phyloP scores from a whole-genome alignment of 2,113 vertebrate species.

The Bujurquina vittata region DNA sequence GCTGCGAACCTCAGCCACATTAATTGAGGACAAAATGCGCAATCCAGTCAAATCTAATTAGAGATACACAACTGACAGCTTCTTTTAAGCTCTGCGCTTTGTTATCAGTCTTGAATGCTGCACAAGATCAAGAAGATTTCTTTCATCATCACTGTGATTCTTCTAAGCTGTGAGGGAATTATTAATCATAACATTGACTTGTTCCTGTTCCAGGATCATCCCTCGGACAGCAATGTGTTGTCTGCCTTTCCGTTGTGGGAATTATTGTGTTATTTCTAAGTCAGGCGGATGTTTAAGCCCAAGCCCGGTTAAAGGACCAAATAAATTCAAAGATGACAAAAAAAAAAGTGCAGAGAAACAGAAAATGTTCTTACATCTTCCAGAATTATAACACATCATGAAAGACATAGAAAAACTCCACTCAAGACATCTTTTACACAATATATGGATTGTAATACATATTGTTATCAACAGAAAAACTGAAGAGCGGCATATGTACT shows the following conservation, averaged over 20 bases:
- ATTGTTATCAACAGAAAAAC: background rate
- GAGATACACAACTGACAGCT: conserved; percentile 23
- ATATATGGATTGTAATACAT: background rate
- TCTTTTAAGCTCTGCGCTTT: background rate
- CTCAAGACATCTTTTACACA: background rate
- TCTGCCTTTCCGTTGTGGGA: conserved; percentile 44
- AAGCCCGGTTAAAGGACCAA: conserved; percentile 23
- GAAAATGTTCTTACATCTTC: background rate
- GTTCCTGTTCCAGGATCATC: conserved; percentile 50
- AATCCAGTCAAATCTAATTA: conserved; percentile 45
- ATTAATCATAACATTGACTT: conserved; percentile 61
- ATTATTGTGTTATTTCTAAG: conserved; percentile 32
- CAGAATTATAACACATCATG: background rate
- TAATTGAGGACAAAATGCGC: conserved; percentile 19
- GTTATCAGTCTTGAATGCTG: conserved; percentile 3
- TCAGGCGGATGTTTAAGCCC: conserved; percentile 53
- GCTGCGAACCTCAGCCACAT: conserved; percentile 22
- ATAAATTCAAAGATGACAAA: conserved; percentile 27
- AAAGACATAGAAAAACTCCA: background rate
- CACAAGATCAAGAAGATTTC: conserved; percentile 37
- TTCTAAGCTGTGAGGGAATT: conserved; percentile 42
- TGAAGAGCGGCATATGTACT: background rate
- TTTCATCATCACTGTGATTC: conserved; percentile 39
- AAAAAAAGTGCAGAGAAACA: background rate
- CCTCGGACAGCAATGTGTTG: conserved; percentile 2